Base-by-base conservation (phyloP, 1,140 invertebrate species). In the Drosophila insularis region DNA sequence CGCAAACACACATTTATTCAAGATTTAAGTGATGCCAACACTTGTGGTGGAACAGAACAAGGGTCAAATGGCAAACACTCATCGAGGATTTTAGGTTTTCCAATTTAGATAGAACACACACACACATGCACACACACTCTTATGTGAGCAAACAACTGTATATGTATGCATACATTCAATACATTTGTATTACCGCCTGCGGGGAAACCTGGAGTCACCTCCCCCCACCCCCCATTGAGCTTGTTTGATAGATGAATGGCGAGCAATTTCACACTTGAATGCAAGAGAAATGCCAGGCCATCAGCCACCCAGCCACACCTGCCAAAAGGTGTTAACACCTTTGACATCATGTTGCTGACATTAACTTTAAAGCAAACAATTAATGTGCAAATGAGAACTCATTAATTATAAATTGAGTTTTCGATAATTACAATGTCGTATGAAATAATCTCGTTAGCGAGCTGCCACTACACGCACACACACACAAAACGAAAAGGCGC, bases 321-420 rank as follows among this genome's bases (percentile, higher is more conserved):
- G 79, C 59, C 82, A 64, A 37, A 61, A 69, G 46, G 46, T 65
- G 68, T 87, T 87, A 87, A 69, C 78, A 71, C 46, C 61, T 65
- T 56, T 71, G 74, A 66, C 53, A 14, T 43, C 32, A 27, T 14
- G 8, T n/a, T n/a, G 23, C 43, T 50, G 43, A 50, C 31, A 39
- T 46, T 43, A 56, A 54, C 43, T 69, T 71, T 69, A 78, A 72
- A 69, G 56, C 63, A 78, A 84, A 80, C 77, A 80, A 87, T 87
- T 89, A 80, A 89, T 78, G 84, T 84, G 84, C 70, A 89, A 84
- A 87, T 89, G 70, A 78, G 68, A 87, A 84, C 63, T 60, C 69
- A 87, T 87, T 87, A 74, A 89, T 71, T 80, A 87, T 89, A 84
- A 87, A 87, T 87, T 89, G 77, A 89, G 84, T 89, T 84, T 27